Conservation (phyloP, 2,113 vertebrate species). For the Philantomba maxwellii region DNA sequence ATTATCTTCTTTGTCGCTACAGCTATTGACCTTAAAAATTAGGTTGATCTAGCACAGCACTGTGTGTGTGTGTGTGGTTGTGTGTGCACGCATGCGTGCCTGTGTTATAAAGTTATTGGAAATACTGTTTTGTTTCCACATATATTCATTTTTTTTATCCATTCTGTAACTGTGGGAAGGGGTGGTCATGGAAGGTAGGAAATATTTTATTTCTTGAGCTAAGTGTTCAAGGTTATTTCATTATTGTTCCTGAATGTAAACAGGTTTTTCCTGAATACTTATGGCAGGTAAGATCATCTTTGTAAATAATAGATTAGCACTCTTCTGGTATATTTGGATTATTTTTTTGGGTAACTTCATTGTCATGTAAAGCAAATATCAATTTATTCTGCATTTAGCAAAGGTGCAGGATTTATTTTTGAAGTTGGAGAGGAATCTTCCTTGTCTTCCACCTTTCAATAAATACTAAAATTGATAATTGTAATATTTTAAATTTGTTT, state of each 20-base stretch:
- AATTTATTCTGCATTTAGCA: conserved; percentile 48
- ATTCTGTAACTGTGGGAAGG: not conserved
- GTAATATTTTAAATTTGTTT: conserved; percentile 50
- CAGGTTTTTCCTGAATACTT: conserved; percentile 31
- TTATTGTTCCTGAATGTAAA: conserved; percentile 15
- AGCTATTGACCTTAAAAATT: conserved; percentile 56
- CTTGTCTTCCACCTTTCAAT: conserved; percentile 67
- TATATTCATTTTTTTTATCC: conserved; percentile 38
- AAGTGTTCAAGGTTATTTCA: conserved; percentile 30
- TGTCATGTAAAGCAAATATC: conserved; percentile 41
- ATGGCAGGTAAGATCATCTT: conserved; percentile 34
- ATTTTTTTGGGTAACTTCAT: conserved; percentile 22
- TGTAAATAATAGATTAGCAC: conserved; percentile 57
- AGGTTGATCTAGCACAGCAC: conserved; percentile 47
- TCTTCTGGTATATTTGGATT: conserved; percentile 45
- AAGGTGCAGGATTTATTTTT: conserved; percentile 51
- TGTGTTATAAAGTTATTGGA: not conserved
- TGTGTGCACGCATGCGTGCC: not conserved
- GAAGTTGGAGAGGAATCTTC: conserved; percentile 50
- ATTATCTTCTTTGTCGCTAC: conserved; percentile 45
- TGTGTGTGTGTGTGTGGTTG: not conserved
- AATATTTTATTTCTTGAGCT: conserved; percentile 41
- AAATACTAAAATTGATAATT: conserved; percentile 62
- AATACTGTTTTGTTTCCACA: not conserved
- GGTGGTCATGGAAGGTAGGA: not conserved